phyloP scores from a whole-genome alignment of 1,140 invertebrate species.

The Drosophila bipectinata region DNA sequence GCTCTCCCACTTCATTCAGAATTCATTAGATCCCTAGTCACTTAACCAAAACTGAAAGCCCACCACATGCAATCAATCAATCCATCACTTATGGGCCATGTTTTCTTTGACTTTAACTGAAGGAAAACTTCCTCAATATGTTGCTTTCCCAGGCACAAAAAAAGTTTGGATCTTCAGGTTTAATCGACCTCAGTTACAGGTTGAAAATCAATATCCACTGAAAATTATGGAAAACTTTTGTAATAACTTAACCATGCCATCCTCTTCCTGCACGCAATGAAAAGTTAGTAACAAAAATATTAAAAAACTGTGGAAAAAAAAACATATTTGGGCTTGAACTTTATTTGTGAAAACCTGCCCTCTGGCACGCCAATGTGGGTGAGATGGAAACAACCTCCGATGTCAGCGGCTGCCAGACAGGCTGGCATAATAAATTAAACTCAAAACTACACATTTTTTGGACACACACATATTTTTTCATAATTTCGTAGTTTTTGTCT shows the following conservation, averaged over 20 bases:
- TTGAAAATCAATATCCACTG: slow-evolving; percentile 27
- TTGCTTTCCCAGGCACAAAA: slow-evolving; percentile 32
- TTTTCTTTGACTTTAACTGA: slow-evolving; percentile 6
- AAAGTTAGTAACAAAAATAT: slow-evolving; percentile 1
- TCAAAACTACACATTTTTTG: slow-evolving; percentile 26
- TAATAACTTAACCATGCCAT: slow-evolving; percentile 19
- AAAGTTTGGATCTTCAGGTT: slow-evolving; percentile 5
- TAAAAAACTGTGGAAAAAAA: background rate
- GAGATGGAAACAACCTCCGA: slow-evolving; percentile 52
- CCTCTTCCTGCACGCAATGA: background rate
- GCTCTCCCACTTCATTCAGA: background rate
- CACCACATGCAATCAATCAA: slow-evolving; percentile 17
- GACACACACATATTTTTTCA: slow-evolving; percentile 9
- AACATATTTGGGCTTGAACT: slow-evolving; percentile 5
- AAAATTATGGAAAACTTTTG: slow-evolving; percentile 29
- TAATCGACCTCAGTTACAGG: slow-evolving; percentile 5
- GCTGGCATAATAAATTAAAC: slow-evolving; percentile 51
- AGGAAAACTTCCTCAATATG: slow-evolving; percentile 19
- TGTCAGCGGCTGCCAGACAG: slow-evolving; percentile 58
- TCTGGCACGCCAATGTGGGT: slow-evolving; percentile 19
- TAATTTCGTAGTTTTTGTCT: slow-evolving; percentile 19
- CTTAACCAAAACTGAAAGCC: slow-evolving; percentile 1
- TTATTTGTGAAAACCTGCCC: slow-evolving; percentile 30
- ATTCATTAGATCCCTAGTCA: background rate
- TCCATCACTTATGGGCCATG: background rate